Base-by-base conservation (phyloP, 2,888 invertebrate species). In the Mythimna impura region DNA sequence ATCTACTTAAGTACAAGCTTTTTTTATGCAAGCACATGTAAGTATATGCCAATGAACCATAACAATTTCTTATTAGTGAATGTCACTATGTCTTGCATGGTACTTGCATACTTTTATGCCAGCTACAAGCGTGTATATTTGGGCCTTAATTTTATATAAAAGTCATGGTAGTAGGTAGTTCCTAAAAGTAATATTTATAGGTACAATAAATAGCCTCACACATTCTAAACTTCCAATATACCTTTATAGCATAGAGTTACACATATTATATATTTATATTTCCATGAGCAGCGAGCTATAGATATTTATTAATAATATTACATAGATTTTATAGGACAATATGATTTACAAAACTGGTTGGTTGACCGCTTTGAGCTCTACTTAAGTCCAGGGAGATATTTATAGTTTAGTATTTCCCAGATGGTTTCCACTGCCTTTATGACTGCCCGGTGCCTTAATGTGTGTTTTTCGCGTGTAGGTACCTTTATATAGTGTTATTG, bases 81-180 rank as follows among this genome's bases (percentile, higher is more conserved):
- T 43, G 43, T 14, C 43, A 43, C 4, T 17, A 47, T 47, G 17
- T 14, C 17, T 17, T 47, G 6, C 47, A 47, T 12, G 43, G 2
- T 43, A 47, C 7, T 47, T 47, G 47, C 47, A 20, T 47, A 17
- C 47, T 47, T 47, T 47, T 17, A 7, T 47, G 14, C 17, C 17
- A 20, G 17, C 17, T 47, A 47, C 17, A 20, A 20, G 47, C 17
- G 47, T 47, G 47, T 7, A 14, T 47, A 47, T 47, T 47, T 47
- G 5, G 47, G 17, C 47, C 47, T 47, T 47, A 14, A n/a, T 36
- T 60, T n/a, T 40, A 9, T 60, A 73, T 58, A 60, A 73, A 58
- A 74, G 66, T 60, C 36, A 54, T 43, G 43, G 74, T 60, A 74
- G 66, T 66, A 61, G 34, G 54, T 74, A 73, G 75, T 75, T 66